Conservation (phyloP, 2,797 vertebrate genomes). For the Anguilla pacifica region DNA sequence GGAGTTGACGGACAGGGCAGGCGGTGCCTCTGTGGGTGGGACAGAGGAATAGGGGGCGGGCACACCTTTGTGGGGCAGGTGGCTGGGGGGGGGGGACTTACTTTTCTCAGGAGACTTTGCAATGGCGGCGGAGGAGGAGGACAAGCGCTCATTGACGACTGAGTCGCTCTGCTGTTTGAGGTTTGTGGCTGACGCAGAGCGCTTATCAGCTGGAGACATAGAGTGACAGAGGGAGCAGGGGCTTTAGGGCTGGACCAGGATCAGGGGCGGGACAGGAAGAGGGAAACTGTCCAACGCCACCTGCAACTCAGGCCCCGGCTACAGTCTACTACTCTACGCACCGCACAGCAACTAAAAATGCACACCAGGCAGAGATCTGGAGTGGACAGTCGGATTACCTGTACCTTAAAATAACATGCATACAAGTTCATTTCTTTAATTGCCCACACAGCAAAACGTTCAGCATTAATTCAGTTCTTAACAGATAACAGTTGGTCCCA, state of each 20-base stretch:
- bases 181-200: slow-evolving; percentile 80
- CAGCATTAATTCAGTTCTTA: too few species aligned
- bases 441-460: neutral
- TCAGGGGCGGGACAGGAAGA: slow-evolving; percentile 25
- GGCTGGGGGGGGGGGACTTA: slow-evolving; percentile 68
- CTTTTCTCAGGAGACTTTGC: slow-evolving; percentile 77
- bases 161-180: slow-evolving; percentile 77
- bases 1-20: slow-evolving; percentile 20
- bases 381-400: neutral
- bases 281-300: slow-evolving; percentile 23
- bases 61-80: neutral
- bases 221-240: neutral
- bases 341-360: neutral
- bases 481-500: too few species aligned
- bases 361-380: neutral
- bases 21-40: neutral
- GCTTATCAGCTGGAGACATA: slow-evolving; percentile 74
- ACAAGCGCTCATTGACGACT: slow-evolving; percentile 79
- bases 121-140: slow-evolving; percentile 79
- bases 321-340: neutral
- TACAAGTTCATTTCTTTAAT: neutral
- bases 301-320: slow-evolving; percentile 6
- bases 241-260: neutral
- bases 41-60: neutral
- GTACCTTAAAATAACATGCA: neutral